These are phyloP conservation scores for Xestia c-nigrum DNA, from an alignment of 2,888 invertebrate genomes.

Conservation along the genomic window DNA sequence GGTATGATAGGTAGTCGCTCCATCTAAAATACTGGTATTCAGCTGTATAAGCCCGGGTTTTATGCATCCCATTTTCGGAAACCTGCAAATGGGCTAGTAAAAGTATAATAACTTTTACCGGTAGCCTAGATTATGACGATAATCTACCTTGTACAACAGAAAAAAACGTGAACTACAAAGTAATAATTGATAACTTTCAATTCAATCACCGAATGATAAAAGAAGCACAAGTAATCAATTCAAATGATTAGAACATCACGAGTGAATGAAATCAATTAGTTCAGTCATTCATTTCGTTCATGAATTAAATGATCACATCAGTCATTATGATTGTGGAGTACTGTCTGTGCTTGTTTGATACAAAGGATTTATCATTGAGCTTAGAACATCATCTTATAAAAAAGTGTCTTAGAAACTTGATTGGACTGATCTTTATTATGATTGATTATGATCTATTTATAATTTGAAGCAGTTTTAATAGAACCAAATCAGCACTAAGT, in stretches of 20 bases:
- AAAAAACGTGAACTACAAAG: not conserved
- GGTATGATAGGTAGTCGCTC: too few species aligned
- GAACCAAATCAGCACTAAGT: not conserved
- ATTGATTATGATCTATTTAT: slow-evolving; percentile 1
- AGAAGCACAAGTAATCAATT: slow-evolving; percentile 58
- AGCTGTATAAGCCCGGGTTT: not conserved
- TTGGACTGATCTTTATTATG: not conserved
- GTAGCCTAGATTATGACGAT: slow-evolving; percentile 4
- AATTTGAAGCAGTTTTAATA: not conserved
- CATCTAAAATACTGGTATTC: too few species aligned
- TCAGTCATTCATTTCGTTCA: slow-evolving; percentile 57
- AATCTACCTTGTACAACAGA: not conserved
- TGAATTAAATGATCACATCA: slow-evolving; percentile 56
- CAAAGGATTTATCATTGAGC: slow-evolving; percentile 18
- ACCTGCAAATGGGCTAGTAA: not conserved
- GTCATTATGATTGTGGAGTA: slow-evolving; percentile 43
- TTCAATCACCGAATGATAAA: slow-evolving; percentile 37
- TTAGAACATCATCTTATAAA: not conserved
- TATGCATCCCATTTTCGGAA: not conserved
- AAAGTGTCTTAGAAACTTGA: not conserved
- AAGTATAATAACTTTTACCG: not conserved
- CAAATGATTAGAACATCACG: slow-evolving; percentile 57
- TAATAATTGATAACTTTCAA: slow-evolving; percentile 35
- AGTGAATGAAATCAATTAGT: slow-evolving; percentile 61
- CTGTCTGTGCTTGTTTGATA: slow-evolving; percentile 31